Evolutionary conservation across 23 tunicate genomes (phyloP).

Genomic region (Ciona savignyi): DNA sequence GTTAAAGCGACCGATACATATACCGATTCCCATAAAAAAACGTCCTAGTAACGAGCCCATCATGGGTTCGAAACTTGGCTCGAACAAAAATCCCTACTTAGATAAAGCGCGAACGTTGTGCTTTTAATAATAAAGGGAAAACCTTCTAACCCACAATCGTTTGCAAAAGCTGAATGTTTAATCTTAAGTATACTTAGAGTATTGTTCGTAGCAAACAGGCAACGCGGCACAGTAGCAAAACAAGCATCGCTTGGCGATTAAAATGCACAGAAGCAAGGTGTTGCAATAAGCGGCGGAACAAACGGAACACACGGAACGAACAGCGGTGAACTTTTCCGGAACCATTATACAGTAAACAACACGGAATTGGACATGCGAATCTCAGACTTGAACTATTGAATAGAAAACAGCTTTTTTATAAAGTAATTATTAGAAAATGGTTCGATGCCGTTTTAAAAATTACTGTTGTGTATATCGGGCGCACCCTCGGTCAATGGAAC

Average conservation of each 20-base stretch:
- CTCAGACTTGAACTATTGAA: neutral
- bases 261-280: conserved; percentile 12
- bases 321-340: too few species aligned
- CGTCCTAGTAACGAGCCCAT: too few species aligned
- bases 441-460: neutral
- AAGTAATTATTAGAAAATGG: too few species aligned
- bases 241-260: conserved; percentile 19
- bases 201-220: conserved; percentile 15
- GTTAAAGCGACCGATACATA: too few species aligned
- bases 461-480: too few species aligned
- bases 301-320: too few species aligned
- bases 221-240: conserved; percentile 19
- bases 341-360: neutral
- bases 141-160: too few species aligned
- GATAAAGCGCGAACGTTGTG: too few species aligned
- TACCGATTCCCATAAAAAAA: neutral
- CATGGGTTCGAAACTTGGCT: too few species aligned
- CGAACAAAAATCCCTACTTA: too few species aligned
- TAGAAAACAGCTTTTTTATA: neutral
- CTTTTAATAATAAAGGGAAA: too few species aligned
- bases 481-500: too few species aligned
- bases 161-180: neutral
- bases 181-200: conserved; percentile 4
- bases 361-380: neutral
- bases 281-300: neutral